Conservation (phyloP, 2,797 vertebrate species). For the Pangasius macronema region DNA sequence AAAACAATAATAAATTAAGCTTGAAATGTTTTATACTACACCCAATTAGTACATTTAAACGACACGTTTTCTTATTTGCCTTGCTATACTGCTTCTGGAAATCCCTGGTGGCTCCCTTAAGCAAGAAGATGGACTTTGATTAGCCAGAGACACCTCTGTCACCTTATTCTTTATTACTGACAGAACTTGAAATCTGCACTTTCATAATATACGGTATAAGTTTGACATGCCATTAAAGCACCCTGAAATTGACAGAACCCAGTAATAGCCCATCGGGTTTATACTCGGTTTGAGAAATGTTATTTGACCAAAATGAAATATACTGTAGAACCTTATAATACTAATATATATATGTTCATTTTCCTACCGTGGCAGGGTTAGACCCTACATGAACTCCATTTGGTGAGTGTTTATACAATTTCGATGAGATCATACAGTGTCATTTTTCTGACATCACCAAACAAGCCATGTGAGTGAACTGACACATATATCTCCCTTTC, state of each 20-base stretch:
- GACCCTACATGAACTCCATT: constrained; percentile 27
- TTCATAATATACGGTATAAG: background rate
- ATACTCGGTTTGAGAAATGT: background rate
- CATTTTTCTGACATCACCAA: constrained; percentile 26
- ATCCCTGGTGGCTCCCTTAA: background rate
- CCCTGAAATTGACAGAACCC: background rate
- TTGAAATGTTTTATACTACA: background rate
- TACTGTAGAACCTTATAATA: background rate
- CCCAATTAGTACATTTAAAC: background rate
- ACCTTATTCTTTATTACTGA: background rate
- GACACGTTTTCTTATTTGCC: background rate
- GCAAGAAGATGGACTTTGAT: background rate
- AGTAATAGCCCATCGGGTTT: background rate
- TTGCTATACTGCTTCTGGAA: background rate
- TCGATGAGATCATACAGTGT: constrained; percentile 24
- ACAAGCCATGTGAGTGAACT: constrained; percentile 24
- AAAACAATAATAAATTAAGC: background rate
- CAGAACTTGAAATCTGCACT: background rate
- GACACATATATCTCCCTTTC: constrained; percentile 22
- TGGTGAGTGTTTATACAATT: constrained; percentile 6
- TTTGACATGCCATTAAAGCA: background rate
- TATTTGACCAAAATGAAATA: background rate
- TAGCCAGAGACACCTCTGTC: background rate
- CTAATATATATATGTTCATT: background rate
- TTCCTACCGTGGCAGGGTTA: background rate